Conservation (phyloP, 1,140 invertebrate genomes). For the Lordiphosa stackelbergi region DNA sequence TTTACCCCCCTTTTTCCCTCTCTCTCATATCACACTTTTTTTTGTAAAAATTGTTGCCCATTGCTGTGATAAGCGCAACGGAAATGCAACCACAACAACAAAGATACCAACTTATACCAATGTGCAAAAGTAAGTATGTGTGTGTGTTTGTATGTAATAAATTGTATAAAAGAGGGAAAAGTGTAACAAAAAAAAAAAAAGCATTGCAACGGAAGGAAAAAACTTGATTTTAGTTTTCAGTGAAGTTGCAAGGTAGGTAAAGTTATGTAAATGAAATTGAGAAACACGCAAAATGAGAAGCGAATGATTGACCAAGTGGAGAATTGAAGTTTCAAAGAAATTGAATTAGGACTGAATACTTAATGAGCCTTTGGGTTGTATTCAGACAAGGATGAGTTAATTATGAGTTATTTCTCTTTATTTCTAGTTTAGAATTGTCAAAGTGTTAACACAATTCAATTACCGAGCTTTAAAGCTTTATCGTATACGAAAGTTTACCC, state of each 20-base stretch:
- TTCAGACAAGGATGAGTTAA: too few species aligned
- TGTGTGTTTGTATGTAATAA: constrained; percentile 3
- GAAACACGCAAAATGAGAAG: constrained; percentile 6
- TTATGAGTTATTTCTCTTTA: too few species aligned
- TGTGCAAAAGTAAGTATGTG: background rate
- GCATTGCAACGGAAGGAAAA: constrained; percentile 16
- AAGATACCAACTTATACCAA: constrained; percentile 5
- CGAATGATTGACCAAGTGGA: background rate
- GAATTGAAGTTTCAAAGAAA: constrained; percentile 3
- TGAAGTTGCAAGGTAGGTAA: background rate
- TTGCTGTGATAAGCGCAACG: constrained; percentile 40
- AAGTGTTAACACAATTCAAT: too few species aligned
- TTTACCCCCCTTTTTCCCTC: constrained; percentile 3
- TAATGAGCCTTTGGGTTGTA: too few species aligned
- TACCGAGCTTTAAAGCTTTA: too few species aligned
- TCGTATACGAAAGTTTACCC: too few species aligned
- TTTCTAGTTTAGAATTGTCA: too few species aligned
- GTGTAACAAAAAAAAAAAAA: constrained; percentile 17
- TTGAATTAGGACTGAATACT: too few species aligned
- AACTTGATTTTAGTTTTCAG: background rate
- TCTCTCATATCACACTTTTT: background rate
- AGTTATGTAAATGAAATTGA: background rate
- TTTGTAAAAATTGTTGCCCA: constrained; percentile 11
- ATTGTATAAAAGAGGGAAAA: constrained; percentile 14
- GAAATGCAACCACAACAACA: constrained; percentile 41